phyloP scores from a whole-genome alignment of 2,797 vertebrate genomes.

The Micropoecilia bifurca region DNA sequence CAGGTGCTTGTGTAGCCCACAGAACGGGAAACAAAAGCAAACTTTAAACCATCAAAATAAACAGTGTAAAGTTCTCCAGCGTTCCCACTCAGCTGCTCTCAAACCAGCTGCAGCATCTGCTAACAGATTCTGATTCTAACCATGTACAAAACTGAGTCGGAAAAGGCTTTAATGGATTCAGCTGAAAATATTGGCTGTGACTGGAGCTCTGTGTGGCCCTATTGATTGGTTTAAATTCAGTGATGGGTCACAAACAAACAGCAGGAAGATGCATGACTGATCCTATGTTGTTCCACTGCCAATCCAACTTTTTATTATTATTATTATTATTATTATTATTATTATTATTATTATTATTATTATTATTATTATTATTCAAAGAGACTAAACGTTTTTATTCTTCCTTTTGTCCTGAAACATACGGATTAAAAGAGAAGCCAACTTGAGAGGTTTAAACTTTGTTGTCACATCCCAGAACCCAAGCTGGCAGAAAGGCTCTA shows the following conservation, averaged over 20 bases:
- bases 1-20: neutral
- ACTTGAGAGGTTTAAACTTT: neutral
- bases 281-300: neutral
- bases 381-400: neutral
- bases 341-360: too few species aligned
- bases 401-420: neutral
- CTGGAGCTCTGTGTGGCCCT: neutral
- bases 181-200: neutral
- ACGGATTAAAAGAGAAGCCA: neutral
- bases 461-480: neutral
- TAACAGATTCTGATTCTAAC: neutral
- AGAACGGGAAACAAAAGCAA: neutral
- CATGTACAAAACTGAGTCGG: neutral
- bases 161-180: neutral
- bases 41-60: neutral
- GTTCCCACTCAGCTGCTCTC: neutral
- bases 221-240: neutral
- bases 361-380: too few species aligned
- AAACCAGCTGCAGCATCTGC: too few species aligned
- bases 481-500: neutral
- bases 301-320: neutral
- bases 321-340: too few species aligned
- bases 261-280: neutral
- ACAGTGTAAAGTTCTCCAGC: neutral
- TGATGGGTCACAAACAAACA: constrained; percentile 1